Conservation (phyloP, 1,140 invertebrate species). For the Penaeus indicus region DNA sequence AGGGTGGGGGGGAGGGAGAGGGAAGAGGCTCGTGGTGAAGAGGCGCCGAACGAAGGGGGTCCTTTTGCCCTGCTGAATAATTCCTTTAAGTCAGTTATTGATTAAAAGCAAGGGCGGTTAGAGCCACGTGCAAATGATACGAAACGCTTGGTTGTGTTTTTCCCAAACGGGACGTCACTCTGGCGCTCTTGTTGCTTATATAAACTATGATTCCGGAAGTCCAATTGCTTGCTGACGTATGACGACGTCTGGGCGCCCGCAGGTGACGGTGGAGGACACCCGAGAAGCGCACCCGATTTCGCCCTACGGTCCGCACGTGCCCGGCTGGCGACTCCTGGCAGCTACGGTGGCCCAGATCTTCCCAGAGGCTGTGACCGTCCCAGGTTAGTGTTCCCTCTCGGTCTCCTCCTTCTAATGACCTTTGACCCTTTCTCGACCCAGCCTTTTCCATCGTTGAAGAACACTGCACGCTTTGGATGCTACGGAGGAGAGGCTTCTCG, state of each 20-base stretch:
- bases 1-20: background rate
- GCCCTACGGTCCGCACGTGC: conserved; percentile 70
- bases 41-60: conserved; percentile 42
- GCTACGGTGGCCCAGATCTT: conserved; percentile 73
- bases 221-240: background rate
- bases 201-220: too few species aligned
- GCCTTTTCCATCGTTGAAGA: too few species aligned
- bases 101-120: background rate
- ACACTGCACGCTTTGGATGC: too few species aligned
- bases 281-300: conserved; percentile 72
- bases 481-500: too few species aligned
- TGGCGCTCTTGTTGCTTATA: background rate
- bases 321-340: conserved; percentile 73
- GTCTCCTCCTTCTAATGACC: too few species aligned
- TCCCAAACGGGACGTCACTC: background rate
- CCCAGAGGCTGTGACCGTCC: conserved; percentile 71
- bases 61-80: too few species aligned
- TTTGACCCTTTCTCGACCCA: too few species aligned
- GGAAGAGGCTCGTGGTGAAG: too few species aligned
- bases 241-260: conserved; percentile 66
- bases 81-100: too few species aligned
- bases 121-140: background rate
- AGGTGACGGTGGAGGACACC: conserved; percentile 69
- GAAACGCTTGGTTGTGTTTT: background rate
- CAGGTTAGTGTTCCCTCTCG: conserved; percentile 69